These are phyloP conservation scores for Sitobion miscanthi DNA, from an alignment of 1,140 invertebrate genomes.

Conservation along the genomic window DNA sequence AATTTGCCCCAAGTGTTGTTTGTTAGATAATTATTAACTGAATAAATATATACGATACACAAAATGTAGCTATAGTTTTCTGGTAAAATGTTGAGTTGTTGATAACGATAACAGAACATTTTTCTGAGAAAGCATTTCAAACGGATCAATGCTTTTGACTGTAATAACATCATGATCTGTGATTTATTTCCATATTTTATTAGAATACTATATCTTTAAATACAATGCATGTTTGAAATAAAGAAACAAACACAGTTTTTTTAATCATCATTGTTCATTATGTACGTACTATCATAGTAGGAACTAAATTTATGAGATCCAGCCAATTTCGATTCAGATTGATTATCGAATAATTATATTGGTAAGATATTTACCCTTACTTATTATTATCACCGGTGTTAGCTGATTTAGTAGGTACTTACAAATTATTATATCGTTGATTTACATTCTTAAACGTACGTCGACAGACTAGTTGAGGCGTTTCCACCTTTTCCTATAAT, in stretches of 20 bases:
- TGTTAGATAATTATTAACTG: not conserved
- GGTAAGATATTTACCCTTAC: too few species aligned
- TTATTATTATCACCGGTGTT: not conserved
- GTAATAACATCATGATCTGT: not conserved
- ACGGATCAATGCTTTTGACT: not conserved
- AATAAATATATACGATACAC: not conserved
- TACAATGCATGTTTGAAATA: not conserved
- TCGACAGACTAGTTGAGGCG: not conserved
- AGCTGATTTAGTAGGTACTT: not conserved
- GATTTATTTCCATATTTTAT: not conserved
- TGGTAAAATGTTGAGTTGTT: not conserved
- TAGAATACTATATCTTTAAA: not conserved
- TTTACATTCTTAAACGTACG: not conserved
- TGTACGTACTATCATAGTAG: not conserved
- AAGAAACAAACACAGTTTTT: not conserved
- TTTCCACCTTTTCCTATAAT: not conserved
- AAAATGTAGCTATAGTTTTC: not conserved
- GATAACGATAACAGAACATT: not conserved
- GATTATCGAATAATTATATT: not conserved
- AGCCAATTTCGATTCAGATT: not conserved
- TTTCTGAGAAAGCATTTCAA: not conserved
- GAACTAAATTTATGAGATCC: not conserved
- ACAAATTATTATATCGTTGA: not conserved
- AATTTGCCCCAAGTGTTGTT: not conserved
- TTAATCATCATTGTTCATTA: not conserved